Evolutionary conservation across 1,140 invertebrate species (phyloP).

Genomic region (Chrysomallon squamiferum): DNA sequence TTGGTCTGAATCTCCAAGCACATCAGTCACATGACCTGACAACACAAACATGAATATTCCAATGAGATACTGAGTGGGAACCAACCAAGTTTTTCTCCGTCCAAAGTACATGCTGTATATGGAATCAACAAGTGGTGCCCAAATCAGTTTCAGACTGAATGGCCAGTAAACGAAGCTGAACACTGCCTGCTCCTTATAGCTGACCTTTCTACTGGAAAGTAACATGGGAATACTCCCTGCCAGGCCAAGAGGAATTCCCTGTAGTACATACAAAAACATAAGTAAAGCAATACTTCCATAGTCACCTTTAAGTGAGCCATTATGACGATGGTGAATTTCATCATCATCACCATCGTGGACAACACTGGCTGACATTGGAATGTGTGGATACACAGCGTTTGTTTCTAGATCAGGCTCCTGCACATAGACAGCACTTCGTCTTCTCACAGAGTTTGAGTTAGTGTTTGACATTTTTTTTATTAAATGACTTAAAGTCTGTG

Average conservation of each 20-base stretch:
- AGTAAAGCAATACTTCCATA: conserved; percentile 76
- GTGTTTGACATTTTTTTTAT: too few relatives aligned
- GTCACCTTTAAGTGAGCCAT: conserved; percentile 33
- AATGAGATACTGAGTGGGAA: conserved; percentile 84
- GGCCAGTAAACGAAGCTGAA: conserved; percentile 99
- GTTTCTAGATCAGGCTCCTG: conserved; percentile 20
- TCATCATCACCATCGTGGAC: conserved; percentile 1
- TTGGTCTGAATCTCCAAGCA: conserved; percentile 31
- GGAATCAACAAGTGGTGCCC: conserved; percentile 98
- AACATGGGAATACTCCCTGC: conserved; percentile 94
- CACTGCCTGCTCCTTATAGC: conserved; percentile 78
- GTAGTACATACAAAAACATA: conserved; percentile 90
- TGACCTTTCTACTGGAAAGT: conserved; percentile 81
- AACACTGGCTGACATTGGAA: conserved; percentile 18
- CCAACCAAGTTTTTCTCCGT: conserved; percentile 95
- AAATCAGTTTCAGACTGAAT: conserved; percentile 92
- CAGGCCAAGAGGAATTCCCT: conserved; percentile 92
- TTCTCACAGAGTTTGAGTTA: too few relatives aligned
- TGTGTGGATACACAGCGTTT: conserved; percentile 28
- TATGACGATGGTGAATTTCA: neutral
- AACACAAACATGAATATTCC: conserved; percentile 56
- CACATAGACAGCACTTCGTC: too few relatives aligned
- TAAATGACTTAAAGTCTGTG: too few relatives aligned
- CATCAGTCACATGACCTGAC: conserved; percentile 40
- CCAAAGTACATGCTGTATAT: conserved; percentile 85